Base-by-base conservation (phyloP, 2,113 vertebrate species). In the Merops nubicus region DNA sequence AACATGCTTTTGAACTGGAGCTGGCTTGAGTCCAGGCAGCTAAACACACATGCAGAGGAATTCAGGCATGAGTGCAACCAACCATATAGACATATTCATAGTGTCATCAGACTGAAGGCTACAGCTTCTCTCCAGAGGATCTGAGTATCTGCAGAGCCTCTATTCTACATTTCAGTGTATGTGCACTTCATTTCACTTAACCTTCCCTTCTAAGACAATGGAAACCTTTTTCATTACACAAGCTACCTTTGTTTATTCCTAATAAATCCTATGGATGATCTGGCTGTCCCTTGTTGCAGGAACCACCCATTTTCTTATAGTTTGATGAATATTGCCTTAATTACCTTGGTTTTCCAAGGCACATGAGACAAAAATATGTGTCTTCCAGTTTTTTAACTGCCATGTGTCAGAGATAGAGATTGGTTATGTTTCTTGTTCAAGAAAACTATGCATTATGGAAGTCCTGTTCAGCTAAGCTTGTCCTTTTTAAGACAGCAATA, bases 1-100 rank as follows among this genome's bases (percentile, higher is more conserved):
- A 96, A 92, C 50, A 62, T 26, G 63, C 67, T 90, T 91, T 80
- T 83, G 74, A 93, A 43, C 75, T 38, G 48, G 20, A 59, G 31
- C 65, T 95, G 95, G 90, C 94, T 76, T 60, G 5, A 5, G 28
- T 76, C 82, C 95, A 94, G 74, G 53, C n/a, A 64, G 78, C 82
- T 60, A 40, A 85, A 86, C 4, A 6, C 48, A 51, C 40, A 48
- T 9, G 57, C 62, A 85, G 53, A 79, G 78, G 74, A 68, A 82
- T 57, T 93, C 0, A 3, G 56, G 53, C 51, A 43, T 4, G 9
- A 93, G 43, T 31, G 56, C 36, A 88, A 36, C 31, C 53, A 82
- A 1, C 34, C 43, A 26, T 1, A 23, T 42, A 45, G 36, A 40
- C 12, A 17, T 11, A 34, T 5, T 51, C 57, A 79, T 0, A 0